These are phyloP conservation scores for Chaetodon auriga DNA, from an alignment of 2,113 vertebrate species.

Conservation along the genomic window DNA sequence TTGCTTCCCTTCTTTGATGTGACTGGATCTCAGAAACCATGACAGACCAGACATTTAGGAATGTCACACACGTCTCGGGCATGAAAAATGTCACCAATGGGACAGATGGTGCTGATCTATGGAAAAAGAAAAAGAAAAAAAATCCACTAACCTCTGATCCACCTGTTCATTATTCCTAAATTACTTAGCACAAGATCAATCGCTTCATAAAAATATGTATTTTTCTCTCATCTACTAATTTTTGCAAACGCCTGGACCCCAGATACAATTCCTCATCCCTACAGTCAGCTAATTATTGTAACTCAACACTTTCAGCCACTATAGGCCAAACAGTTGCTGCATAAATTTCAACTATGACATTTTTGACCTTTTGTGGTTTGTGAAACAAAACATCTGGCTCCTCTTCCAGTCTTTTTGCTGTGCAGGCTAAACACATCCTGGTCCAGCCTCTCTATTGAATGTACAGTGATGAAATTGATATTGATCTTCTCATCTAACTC, in stretches of 20 bases:
- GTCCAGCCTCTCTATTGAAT: constrained; percentile 4
- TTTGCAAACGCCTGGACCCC: not conserved
- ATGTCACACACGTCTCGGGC: constrained; percentile 8
- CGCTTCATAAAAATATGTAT: not conserved
- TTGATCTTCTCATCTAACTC: constrained; percentile 40
- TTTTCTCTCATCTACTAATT: too few species aligned
- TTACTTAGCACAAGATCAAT: not conserved
- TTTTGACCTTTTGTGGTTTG: constrained; percentile 17
- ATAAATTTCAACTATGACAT: not conserved
- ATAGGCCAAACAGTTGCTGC: not conserved
- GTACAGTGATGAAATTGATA: constrained; percentile 24
- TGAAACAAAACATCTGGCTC: constrained; percentile 3
- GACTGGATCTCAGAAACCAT: constrained; percentile 7
- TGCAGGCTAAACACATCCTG: constrained; percentile 1
- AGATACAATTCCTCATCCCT: not conserved
- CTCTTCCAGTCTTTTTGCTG: not conserved
- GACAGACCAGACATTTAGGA: constrained; percentile 1
- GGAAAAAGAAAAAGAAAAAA: too few species aligned
- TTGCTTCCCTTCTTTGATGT: not conserved
- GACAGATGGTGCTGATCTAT: constrained; percentile 2
- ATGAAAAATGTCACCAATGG: not conserved
- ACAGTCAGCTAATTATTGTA: not conserved
- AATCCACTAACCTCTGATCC: not conserved
- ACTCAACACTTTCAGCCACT: not conserved
- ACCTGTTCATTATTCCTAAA: not conserved